Evolutionary conservation across 2,113 vertebrate species (phyloP), one percentile per base, ranked within the genome.

Genomic region (Atlantisia rogersi): DNA sequence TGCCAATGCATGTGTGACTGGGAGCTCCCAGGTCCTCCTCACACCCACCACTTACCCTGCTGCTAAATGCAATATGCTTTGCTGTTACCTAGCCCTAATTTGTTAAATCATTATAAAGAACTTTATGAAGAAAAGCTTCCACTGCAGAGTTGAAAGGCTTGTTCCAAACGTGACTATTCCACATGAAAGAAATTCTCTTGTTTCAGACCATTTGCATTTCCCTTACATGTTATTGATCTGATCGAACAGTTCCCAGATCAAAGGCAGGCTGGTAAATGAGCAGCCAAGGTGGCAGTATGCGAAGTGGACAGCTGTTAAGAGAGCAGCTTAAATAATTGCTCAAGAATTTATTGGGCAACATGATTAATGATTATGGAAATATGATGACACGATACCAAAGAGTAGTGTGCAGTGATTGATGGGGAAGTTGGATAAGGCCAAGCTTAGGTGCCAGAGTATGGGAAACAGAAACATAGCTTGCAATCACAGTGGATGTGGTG

Each of bases 331-430:
- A 97, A 97, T 96, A 96, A 97, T 92, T 94, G 94, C 90, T 92
- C 90, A 76, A 94, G 88, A 82, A 96, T 97, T 90, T 96, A 82
- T 75, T 92, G 93, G 92, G 25, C 87, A 96, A 92, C 67, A 89
- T 96, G 97, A 97, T 97, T 97, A 97, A 97, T 97, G 97, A 92
- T 95, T 95, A 92, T 95, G 93, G 90, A 97, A 96, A 96, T 95
- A 97, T 80, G 94, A 97, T 96, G 93, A 94, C 90, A 89, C 32
- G 90, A 94, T 95, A 94, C 79, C 73, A 96, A 92, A 92, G 70
- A 90, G 52, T 76, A 87, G 82, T 29, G 59, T 44, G 82, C 73
- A 85, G 67, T 94, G 96, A 97, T 90, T 96, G 95, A 97, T 97
- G 88, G 79, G 74, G 52, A 95, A 93, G 71, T 37, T 73, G 83